phyloP scores from a whole-genome alignment of 1,140 invertebrate genomes.

The Diorhabda sublineata region DNA sequence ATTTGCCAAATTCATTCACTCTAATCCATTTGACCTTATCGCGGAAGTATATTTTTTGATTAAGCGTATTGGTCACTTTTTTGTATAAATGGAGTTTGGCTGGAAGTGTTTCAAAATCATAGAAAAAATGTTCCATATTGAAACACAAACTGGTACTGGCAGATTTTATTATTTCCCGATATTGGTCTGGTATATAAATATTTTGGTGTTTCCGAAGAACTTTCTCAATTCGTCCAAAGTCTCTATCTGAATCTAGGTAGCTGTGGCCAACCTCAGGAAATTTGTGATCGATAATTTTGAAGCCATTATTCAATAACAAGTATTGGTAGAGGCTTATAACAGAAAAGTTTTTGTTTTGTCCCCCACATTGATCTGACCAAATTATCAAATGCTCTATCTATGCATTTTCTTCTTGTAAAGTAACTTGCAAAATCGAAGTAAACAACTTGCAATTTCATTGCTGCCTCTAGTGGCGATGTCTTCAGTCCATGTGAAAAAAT shows the following conservation, averaged over 20 bases:
- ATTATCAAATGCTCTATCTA: conserved; percentile 19
- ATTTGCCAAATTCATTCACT: too few relatives aligned
- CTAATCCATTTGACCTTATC: too few relatives aligned
- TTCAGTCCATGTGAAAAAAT: conserved; percentile 27
- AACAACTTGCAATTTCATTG: too few relatives aligned
- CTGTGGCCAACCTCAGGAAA: conserved; percentile 30
- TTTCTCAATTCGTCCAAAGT: conserved; percentile 33
- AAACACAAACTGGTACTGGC: too few relatives aligned
- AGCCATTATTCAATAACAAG: conserved; percentile 18
- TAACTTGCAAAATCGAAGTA: too few relatives aligned
- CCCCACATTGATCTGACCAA: conserved; percentile 29
- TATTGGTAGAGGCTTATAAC: conserved; percentile 27
- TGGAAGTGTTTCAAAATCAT: too few relatives aligned
- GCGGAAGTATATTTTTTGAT: too few relatives aligned
- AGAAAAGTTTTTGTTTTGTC: conserved; percentile 31
- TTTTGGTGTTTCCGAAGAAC: conserved; percentile 16
- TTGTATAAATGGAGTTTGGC: too few relatives aligned
- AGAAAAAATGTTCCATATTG: too few relatives aligned
- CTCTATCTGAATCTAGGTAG: conserved; percentile 28
- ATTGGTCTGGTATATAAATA: conserved; percentile 24
- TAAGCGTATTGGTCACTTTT: too few relatives aligned
- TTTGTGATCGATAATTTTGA: conserved; percentile 30
- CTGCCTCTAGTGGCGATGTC: conserved; percentile 23
- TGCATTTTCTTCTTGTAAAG: too few relatives aligned
- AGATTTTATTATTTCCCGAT: conserved; percentile 21